These are phyloP conservation scores for Podarcis cretensis DNA, from an alignment of 2,113 vertebrate species.

Conservation along the genomic window DNA sequence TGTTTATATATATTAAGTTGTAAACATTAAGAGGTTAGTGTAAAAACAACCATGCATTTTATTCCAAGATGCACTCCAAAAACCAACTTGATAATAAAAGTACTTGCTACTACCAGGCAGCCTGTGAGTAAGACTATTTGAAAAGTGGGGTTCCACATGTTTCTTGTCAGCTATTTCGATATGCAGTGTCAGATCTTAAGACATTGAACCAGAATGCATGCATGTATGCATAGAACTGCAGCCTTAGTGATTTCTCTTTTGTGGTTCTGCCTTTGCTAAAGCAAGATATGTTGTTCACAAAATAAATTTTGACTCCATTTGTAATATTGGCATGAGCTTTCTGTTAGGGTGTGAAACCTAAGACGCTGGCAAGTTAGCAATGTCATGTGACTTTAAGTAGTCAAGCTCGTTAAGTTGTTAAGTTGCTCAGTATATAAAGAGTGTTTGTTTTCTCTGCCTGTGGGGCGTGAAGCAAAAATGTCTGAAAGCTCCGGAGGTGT, in stretches of 20 bases:
- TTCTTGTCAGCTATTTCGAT: background rate
- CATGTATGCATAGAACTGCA: background rate
- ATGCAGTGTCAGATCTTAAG: background rate
- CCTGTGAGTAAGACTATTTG: background rate
- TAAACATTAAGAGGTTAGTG: background rate
- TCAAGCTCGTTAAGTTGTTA: too few relatives aligned
- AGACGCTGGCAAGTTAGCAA: too few relatives aligned
- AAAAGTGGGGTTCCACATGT: background rate
- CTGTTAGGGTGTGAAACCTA: too few relatives aligned
- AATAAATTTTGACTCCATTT: background rate
- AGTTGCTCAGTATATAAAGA: too few relatives aligned
- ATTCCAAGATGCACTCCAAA: background rate
- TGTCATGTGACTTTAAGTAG: too few relatives aligned
- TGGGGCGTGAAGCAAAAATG: too few relatives aligned
- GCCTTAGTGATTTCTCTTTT: background rate
- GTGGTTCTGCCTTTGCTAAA: background rate
- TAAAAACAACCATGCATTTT: background rate
- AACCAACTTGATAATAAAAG: background rate
- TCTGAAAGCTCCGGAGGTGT: too few relatives aligned
- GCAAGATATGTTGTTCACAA: background rate
- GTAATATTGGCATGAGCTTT: background rate
- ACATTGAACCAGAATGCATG: background rate
- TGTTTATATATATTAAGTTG: background rate
- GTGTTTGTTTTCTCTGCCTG: too few relatives aligned
- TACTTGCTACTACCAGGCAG: too few relatives aligned